These are phyloP conservation scores for Arremon brunneinucha DNA, from an alignment of 2,797 vertebrate genomes.

Conservation along the genomic window DNA sequence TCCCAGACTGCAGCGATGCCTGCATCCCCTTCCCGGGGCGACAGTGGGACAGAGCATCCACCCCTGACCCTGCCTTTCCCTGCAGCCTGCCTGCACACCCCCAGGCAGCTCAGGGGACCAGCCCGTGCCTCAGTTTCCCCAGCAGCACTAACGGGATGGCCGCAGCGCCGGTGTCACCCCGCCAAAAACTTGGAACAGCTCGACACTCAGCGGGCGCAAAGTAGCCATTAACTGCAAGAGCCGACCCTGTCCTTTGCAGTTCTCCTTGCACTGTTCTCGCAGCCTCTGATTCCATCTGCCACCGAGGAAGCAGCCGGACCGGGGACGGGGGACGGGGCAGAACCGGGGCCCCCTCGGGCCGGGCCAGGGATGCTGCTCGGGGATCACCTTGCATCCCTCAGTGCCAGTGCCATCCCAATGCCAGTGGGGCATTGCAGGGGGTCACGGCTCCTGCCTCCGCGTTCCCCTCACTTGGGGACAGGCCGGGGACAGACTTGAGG, in stretches of 20 bases:
- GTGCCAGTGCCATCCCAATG: no score
- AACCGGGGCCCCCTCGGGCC: background rate
- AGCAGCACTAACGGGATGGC: background rate
- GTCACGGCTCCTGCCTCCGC: background rate
- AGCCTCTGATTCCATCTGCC: background rate
- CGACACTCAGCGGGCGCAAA: background rate
- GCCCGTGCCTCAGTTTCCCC: slow-evolving; percentile 32
- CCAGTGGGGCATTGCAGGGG: no score
- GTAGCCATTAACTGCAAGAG: background rate
- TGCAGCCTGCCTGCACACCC: fast-evolving
- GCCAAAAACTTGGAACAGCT: background rate
- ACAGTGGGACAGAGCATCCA: background rate
- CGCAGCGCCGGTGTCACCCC: background rate
- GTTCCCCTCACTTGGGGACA: background rate
- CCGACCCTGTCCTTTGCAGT: background rate
- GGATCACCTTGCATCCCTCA: background rate
- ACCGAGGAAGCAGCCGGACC: background rate
- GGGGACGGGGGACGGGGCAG: background rate
- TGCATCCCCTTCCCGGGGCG: background rate
- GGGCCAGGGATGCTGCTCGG: background rate
- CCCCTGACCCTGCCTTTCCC: background rate
- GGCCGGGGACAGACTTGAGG: background rate
- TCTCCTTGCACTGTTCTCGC: background rate
- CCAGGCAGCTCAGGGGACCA: background rate
- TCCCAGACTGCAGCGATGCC: background rate